These are phyloP conservation scores for Aleiodes testaceus DNA, from an alignment of 2,888 invertebrate species.

Conservation along the genomic window DNA sequence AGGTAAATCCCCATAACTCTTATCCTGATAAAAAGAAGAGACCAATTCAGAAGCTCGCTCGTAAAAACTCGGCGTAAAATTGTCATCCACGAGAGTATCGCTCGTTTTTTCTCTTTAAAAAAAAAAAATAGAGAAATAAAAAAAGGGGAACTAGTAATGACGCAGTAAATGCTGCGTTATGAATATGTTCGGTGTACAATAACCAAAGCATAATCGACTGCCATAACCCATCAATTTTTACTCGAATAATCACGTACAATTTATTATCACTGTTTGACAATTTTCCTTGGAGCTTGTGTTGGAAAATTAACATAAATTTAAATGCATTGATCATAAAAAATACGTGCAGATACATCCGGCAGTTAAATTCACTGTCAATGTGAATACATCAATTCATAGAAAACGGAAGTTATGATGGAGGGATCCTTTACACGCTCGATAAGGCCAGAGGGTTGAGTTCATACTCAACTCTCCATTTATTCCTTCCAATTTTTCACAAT, in stretches of 20 bases:
- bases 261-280: constrained; percentile 44
- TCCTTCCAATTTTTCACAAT: neutral
- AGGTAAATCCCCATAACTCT: constrained; percentile 53
- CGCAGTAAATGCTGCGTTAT: constrained; percentile 63
- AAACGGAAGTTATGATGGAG: constrained; percentile 3
- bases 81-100: constrained; percentile 62
- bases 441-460: constrained; percentile 10
- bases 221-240: constrained; percentile 21
- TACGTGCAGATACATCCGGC: constrained; percentile 54
- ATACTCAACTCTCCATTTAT: neutral
- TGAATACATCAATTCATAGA: constrained; percentile 3
- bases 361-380: constrained; percentile 50
- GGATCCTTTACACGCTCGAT: constrained; percentile 22
- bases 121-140: constrained; percentile 54
- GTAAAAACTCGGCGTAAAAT: constrained; percentile 67
- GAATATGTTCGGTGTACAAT: constrained; percentile 68
- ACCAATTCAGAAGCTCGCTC: constrained; percentile 65
- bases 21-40: constrained; percentile 46
- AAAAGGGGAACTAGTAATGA: constrained; percentile 50
- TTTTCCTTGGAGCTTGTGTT: constrained; percentile 42
- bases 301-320: constrained; percentile 67
- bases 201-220: constrained; percentile 42
- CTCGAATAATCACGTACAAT: constrained; percentile 28
- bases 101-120: constrained; percentile 46
- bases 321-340: constrained; percentile 59